Evolutionary conservation across 2,113 vertebrate genomes (phyloP).

Genomic region (Hystrix cristata): DNA sequence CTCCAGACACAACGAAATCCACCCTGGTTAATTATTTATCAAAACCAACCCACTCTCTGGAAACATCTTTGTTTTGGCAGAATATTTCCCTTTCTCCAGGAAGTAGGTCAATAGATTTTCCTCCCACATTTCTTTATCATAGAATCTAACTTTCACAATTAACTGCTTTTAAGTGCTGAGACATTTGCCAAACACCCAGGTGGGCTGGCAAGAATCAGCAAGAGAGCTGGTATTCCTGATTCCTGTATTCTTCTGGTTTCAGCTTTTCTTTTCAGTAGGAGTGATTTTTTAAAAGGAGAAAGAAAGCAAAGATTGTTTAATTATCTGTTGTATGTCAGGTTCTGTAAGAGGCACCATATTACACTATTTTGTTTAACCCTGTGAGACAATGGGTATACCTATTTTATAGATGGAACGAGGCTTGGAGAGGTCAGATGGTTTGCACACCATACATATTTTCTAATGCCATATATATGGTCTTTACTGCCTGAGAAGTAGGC

Average conservation of each 20-base stretch:
- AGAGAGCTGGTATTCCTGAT: not conserved
- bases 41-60: conserved; percentile 84
- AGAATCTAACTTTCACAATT: conserved; percentile 72
- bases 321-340: not conserved
- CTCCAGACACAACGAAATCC: conserved; percentile 85
- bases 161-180: conserved; percentile 19
- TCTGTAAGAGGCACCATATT: not conserved
- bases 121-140: conserved; percentile 78
- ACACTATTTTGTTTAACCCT: conserved; percentile 4
- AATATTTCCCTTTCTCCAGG: conserved; percentile 66
- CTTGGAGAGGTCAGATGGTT: not conserved
- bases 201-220: conserved; percentile 54
- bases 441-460: not conserved
- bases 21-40: conserved; percentile 88
- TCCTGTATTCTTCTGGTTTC: not conserved
- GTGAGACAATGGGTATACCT: not conserved
- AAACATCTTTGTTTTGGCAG: conserved; percentile 84
- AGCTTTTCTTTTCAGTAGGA: not conserved
- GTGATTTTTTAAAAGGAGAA: not conserved
- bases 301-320: conserved; percentile 8
- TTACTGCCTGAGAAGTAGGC: not conserved
- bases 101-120: conserved; percentile 80
- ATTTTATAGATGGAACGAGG: not conserved
- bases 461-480: not conserved
- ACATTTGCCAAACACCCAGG: conserved; percentile 58